These are phyloP conservation scores for Euwallacea fornicatus DNA, from an alignment of 1,140 invertebrate species.

Conservation along the genomic window DNA sequence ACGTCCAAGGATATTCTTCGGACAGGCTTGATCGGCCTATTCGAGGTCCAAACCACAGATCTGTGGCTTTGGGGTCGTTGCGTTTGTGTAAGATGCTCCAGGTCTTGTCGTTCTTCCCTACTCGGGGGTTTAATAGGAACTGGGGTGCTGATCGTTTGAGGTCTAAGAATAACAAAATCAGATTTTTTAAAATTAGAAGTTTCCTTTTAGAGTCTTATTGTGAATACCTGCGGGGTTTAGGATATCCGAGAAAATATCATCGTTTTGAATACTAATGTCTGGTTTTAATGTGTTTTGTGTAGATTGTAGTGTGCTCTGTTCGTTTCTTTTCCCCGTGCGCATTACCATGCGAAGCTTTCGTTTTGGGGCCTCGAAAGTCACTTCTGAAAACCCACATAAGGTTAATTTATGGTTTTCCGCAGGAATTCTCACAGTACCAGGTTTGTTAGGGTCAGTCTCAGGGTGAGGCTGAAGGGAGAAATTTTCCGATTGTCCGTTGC, in stretches of 20 bases:
- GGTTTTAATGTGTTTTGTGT: background rate
- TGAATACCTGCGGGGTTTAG: background rate
- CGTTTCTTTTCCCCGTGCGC: slow-evolving; percentile 16
- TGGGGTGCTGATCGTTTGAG: slow-evolving; percentile 20
- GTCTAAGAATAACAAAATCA: slow-evolving; percentile 5
- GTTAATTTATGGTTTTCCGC: background rate
- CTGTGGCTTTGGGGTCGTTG: slow-evolving; percentile 30
- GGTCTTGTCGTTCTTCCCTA: slow-evolving; percentile 27
- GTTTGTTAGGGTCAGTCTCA: background rate
- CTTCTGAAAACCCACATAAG: background rate
- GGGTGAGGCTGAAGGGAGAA: background rate
- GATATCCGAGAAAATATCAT: too few relatives aligned
- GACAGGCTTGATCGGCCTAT: slow-evolving; percentile 27
- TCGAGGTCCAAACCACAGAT: slow-evolving; percentile 39
- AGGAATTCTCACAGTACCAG: background rate
- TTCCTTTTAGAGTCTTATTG: background rate
- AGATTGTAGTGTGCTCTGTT: background rate
- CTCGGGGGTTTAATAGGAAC: slow-evolving; percentile 20
- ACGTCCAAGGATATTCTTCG: slow-evolving; percentile 25
- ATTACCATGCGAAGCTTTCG: slow-evolving; percentile 16
- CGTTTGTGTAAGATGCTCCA: slow-evolving; percentile 19
- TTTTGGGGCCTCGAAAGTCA: slow-evolving; percentile 9
- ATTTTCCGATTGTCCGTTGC: background rate
- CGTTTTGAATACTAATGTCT: background rate
- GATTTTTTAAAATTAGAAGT: background rate